Evolutionary conservation across 2,888 invertebrate genomes (phyloP).

Genomic region (Trilocha varians): DNA sequence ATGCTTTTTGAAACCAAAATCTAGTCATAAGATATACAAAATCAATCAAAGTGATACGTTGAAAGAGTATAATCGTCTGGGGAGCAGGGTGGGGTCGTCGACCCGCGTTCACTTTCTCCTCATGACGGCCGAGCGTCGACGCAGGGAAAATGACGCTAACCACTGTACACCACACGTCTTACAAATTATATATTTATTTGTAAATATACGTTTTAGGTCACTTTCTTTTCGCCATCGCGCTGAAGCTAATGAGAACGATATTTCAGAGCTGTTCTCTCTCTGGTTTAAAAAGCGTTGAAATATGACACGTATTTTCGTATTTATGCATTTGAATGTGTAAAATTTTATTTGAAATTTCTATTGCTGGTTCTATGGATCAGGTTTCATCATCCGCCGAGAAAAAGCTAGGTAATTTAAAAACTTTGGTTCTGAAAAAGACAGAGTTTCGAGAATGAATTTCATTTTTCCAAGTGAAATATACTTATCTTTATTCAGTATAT

Average conservation of each 20-base stretch:
- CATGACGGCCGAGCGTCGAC: slow-evolving; percentile 13
- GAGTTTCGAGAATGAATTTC: no score
- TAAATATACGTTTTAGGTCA: not conserved
- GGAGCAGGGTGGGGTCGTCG: slow-evolving; percentile 24
- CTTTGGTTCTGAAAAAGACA: no score
- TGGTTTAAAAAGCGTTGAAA: no score
- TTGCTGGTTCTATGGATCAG: no score
- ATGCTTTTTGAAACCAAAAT: not conserved
- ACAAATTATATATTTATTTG: not conserved
- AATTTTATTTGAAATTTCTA: no score
- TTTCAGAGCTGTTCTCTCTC: not conserved
- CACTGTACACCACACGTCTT: not conserved
- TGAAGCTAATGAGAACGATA: not conserved
- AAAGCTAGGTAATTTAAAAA: no score
- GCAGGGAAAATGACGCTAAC: not conserved
- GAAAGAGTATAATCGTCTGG: slow-evolving; percentile 5
- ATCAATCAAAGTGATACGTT: slow-evolving; percentile 1
- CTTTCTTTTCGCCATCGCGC: not conserved
- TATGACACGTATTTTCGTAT: no score
- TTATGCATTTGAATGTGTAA: no score
- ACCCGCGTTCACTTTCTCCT: slow-evolving; percentile 29
- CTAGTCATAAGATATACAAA: not conserved
- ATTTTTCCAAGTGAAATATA: no score
- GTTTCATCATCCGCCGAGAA: no score
- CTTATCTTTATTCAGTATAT: no score